phyloP scores from a whole-genome alignment of 2,113 vertebrate species.

The Aplodontia rufa region DNA sequence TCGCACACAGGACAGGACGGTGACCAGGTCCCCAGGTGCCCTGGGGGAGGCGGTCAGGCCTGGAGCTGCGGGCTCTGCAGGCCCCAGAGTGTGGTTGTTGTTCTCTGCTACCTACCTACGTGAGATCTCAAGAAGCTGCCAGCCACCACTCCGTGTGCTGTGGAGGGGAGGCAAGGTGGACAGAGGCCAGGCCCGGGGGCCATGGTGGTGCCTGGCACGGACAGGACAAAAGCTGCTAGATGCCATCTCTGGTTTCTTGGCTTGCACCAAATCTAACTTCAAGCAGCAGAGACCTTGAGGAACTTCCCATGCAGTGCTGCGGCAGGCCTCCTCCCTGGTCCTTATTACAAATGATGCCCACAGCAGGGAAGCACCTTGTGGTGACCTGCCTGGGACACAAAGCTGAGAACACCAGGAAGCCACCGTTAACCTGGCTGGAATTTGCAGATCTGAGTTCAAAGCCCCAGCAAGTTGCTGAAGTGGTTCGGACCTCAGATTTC shows the following conservation, averaged over 20 bases:
- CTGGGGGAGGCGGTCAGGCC: not conserved
- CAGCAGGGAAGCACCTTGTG: not conserved
- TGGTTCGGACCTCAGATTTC: not conserved
- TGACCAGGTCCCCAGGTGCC: not conserved
- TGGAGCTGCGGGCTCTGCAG: too few species aligned
- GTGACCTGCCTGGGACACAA: not conserved
- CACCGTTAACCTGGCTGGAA: not conserved
- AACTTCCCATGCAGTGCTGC: not conserved
- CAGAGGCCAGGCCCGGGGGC: too few species aligned
- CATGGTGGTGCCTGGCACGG: not conserved
- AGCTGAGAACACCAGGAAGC: not conserved
- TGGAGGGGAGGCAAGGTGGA: not conserved
- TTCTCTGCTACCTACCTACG: too few species aligned
- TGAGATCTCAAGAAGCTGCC: not conserved
- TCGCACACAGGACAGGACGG: fast-evolving
- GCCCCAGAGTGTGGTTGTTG: too few species aligned
- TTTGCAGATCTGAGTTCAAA: not conserved
- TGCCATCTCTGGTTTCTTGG: not conserved
- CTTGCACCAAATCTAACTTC: not conserved
- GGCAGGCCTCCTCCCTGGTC: not conserved
- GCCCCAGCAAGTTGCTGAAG: not conserved
- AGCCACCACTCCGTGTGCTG: not conserved
- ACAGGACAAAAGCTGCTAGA: not conserved
- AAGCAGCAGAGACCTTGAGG: not conserved
- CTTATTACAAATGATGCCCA: not conserved